These are phyloP conservation scores for Theonella swinhoei DNA, from an alignment of 37 sponge, comb jelly and placozoan genomes.

Conservation along the genomic window DNA sequence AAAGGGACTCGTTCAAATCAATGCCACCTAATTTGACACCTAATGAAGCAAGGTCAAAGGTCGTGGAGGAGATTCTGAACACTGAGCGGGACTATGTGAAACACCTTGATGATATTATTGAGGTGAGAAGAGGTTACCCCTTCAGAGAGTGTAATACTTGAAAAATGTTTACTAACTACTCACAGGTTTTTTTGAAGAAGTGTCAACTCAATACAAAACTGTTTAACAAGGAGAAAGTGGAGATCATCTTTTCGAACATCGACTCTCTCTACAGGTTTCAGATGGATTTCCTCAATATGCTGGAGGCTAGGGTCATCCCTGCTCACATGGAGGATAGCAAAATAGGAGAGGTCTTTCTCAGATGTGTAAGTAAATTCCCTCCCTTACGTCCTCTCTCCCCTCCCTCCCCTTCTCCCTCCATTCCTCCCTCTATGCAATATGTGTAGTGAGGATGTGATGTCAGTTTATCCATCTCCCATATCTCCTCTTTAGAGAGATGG, in stretches of 20 bases:
- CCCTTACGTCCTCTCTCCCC: too few relatives aligned
- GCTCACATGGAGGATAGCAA: constrained; percentile 42
- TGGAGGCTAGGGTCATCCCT: constrained; percentile 56
- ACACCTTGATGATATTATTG: constrained; percentile 81
- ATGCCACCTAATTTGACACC: constrained; percentile 67
- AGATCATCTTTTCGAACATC: constrained; percentile 79
- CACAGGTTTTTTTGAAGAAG: constrained; percentile 76
- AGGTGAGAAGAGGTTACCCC: constrained; percentile 49
- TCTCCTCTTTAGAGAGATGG: constrained; percentile 46
- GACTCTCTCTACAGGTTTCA: constrained; percentile 75
- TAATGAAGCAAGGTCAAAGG: constrained; percentile 73
- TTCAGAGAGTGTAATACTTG: too few relatives aligned
- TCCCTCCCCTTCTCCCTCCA: too few relatives aligned
- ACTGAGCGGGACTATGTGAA: constrained; percentile 87
- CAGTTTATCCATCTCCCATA: neutral
- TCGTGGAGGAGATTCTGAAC: constrained; percentile 90
- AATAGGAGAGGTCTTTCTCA: constrained; percentile 78
- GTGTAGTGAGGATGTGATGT: too few relatives aligned
- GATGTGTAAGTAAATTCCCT: constrained; percentile 51
- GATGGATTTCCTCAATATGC: constrained; percentile 52
- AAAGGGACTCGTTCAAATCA: constrained; percentile 1
- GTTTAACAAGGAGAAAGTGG: constrained; percentile 60
- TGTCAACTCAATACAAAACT: constrained; percentile 55
- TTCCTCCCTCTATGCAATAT: too few relatives aligned
- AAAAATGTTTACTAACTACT: neutral